Base-by-base conservation (phyloP, 2,888 invertebrate genomes). In the Pterobdella sp. region DNA sequence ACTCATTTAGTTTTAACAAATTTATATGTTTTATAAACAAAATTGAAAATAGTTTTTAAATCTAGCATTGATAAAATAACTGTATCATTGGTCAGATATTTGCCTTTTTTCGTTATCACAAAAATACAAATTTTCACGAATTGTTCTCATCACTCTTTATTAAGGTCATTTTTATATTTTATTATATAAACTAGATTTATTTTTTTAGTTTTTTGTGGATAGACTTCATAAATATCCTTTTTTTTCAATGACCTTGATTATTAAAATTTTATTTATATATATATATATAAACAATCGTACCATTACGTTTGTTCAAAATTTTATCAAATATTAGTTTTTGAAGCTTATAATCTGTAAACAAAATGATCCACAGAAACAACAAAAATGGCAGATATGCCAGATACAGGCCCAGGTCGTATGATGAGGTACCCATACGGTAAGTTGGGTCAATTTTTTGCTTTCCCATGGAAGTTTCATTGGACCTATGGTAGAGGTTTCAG, bases 341-440 rank as follows among this genome's bases (percentile, higher is more conserved):
- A n/a, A n/a, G n/a, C n/a, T n/a, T n/a, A n/a, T n/a, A 14, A 14
- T 42, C 49, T 42, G 49, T 42, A 42, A 42, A 7, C 22, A 14
- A 7, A 7, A 42, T 7, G 22, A 14, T 22, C 49, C 49, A 42
- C 49, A 42, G 10, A 63, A 63, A 34, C 65, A 10, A 71, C 52
- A 35, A 68, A 37, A 49, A 37, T 60, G 35, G 32, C 35, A 26
- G 71, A 71, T 29, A n/a, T 71, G 60, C 71, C 71, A 35, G 71
- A 71, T 26, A 63, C 63, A n/a, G 71, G 71, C n/a, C 63, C 63
- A 7, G 71, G 71, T 22, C 56, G 71, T 34, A n/a, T 34, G 63
- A 71, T 71, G 71, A 71, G 63, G 71, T 34, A 63, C 63, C 71
- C 71, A 10, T 71, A 71, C 26, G 71, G 71, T 3, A 60, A 1